Percentiles rank a stretch among this genome's conserved stretches.
Conservation (phyloP, 2,888 invertebrate species). For the Limnephilus marmoratus region DNA sequence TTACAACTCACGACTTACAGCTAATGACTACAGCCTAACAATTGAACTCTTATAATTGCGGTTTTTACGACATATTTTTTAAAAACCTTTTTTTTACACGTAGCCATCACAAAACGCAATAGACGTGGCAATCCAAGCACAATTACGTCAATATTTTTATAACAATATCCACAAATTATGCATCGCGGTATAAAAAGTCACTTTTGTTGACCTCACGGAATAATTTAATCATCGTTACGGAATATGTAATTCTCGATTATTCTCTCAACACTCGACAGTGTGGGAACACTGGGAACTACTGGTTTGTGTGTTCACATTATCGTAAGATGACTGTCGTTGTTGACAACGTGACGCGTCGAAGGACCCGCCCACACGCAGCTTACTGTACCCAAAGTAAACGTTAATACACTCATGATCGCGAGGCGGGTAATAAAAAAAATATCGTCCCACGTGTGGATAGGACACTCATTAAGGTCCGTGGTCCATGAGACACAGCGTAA, state of each 20-base stretch:
- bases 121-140: neutral
- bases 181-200: neutral
- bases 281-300: constrained; percentile 18
- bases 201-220: neutral
- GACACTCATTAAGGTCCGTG: constrained; percentile 4
- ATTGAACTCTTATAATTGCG: neutral
- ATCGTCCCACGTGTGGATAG: constrained; percentile 24
- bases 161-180: neutral
- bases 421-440: constrained; percentile 18
- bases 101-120: neutral
- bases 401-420: neutral
- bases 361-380: constrained; percentile 26
- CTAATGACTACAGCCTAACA: neutral
- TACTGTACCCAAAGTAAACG: constrained; percentile 33
- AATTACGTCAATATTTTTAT: neutral
- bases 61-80: too few species aligned
- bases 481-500: neutral
- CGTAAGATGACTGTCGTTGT: too few species aligned
- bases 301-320: neutral
- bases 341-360: constrained; percentile 15
- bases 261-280: constrained; percentile 8
- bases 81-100: neutral
- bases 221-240: neutral
- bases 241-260: neutral
- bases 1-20: too few species aligned